Evolutionary conservation across 2,113 vertebrate genomes (phyloP), one percentile per base, ranked within the genome.

Genomic region (Microtus ochrogaster): DNA sequence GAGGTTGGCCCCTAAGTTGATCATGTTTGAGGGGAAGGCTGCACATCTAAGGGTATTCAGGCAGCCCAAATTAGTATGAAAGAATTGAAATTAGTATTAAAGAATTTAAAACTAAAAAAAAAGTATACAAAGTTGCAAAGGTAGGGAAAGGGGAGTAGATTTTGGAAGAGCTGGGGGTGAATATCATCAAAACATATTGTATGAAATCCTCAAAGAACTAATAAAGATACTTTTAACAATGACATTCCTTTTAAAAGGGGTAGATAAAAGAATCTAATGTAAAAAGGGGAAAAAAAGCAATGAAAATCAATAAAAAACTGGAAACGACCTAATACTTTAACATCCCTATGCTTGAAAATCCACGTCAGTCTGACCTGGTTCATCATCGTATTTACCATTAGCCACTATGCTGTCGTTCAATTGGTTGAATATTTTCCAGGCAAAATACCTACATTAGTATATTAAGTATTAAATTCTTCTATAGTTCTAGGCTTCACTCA

Each of bases 381-480:
- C 30, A n/a, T 7, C 41, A 30, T 97, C 52, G 26, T 39, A 36
- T 47, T 72, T 21, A 58, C 19, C 58, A 58, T 21, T 66, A 94
- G 63, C 65, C 49, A 83, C 55, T 0, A 81, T 1, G 6, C 2
- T 49, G 24, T 36, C 16, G 58, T 74, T 70, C n/a, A n/a, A 63
- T 28, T 11, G 47, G 77, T 24, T 55, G 39, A 17, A 17, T 14
- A 55, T 63, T 68, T 93, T 68, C 72, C 16, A 10, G 6, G 44
- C 47, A 94, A 88, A 96, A 82, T 90, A 96, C 14, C 33, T 26
- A 90, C 16, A 70, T 2, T 4, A 70, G 9, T 63, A 63, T 47
- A 68, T 39, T 21, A 88, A 44, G 55, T 14, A 84, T 33, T 90
- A n/a, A 2, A 61, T 68, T 89, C 30, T 58, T 49, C 2, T 44